Percentiles rank a stretch among this genome's conserved stretches.
Conservation (phyloP, 1,140 invertebrate species). For the Lasaia peninsularis region DNA sequence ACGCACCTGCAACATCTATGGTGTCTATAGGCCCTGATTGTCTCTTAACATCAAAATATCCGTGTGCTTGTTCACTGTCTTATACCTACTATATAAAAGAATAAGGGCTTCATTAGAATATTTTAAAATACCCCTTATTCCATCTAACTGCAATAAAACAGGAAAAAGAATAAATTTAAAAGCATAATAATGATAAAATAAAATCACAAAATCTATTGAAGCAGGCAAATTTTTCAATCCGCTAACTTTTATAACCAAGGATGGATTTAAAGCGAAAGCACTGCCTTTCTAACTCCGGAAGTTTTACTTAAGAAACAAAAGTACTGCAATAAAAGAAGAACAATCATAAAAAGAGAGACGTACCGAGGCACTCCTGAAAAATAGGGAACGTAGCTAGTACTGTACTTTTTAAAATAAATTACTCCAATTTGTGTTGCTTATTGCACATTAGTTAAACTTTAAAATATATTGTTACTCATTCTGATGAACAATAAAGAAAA, state of each 20-base stretch:
- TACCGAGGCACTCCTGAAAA: constrained; percentile 54
- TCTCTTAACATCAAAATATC: too few relatives aligned
- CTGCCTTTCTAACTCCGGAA: constrained; percentile 59
- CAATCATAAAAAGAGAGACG: constrained; percentile 67
- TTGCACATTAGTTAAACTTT: neutral
- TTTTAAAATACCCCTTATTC: too few relatives aligned
- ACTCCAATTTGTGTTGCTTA: neutral
- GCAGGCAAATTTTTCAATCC: constrained; percentile 59
- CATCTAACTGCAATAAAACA: neutral
- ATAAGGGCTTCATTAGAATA: too few relatives aligned
- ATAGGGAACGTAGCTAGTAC: constrained; percentile 23
- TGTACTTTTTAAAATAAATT: constrained; percentile 29
- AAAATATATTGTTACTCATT: neutral
- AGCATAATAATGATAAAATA: neutral
- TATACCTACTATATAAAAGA: too few relatives aligned
- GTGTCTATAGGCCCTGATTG: too few relatives aligned
- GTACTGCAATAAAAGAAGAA: constrained; percentile 74
- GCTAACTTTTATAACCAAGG: constrained; percentile 63
- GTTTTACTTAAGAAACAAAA: constrained; percentile 74
- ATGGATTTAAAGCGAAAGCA: constrained; percentile 61
- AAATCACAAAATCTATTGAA: constrained; percentile 17
- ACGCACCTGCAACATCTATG: too few relatives aligned
- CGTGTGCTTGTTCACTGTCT: too few relatives aligned
- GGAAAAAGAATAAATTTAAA: neutral
- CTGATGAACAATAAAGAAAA: too few relatives aligned